Evolutionary conservation across 2,888 invertebrate genomes (phyloP), one percentile per base, ranked within the genome.

Genomic region (Pterostichus niger): DNA sequence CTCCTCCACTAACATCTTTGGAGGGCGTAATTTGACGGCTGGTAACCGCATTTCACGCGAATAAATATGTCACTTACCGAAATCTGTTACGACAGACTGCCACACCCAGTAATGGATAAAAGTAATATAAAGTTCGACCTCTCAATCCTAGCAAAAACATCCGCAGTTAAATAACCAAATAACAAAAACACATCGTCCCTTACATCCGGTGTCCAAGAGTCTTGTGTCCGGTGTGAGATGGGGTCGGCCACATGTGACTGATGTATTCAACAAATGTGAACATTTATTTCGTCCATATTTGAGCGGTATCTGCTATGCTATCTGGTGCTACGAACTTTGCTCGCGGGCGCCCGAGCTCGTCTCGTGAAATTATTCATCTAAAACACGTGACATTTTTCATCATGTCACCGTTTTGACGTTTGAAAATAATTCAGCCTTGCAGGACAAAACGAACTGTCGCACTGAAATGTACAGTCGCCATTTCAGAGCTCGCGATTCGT

Each of bases 381-480:
- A 54, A 75, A 75, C 59, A 61, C 17, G 49, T 61, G 82, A 61
- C 82, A 75, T 82, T 82, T 82, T 82, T 82, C 71, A 61, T 82
- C 59, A 9, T 75, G 82, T 82, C 75, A 56, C 24, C 31, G 46
- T 61, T 82, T 75, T 82, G 82, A 82, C 82, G 44, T 59, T 17
- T 35, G n/a, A 35, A 35, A 71, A 81, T 81, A 40, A 71, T 81
- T 81, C 81, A 81, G 24, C 78, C 17, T 40, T 40, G 40, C 52
- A 52, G 52, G 56, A 56, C 15, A 9, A 9, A 17, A 56, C 15
- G 9, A 17, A 56, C 56, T 56, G 56, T 56, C 56, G 56, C 56
- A 10, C 24, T 40, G 17, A 17, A 56, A 17, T 56, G 56, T 56
- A 13, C 9, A 56, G 49, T 2, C 11, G 49, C 40, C 40, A 40